A percentile compares a stretch with the other conserved stretches of the same genome.
These are phyloP conservation scores for Idris sp. DNA, from an alignment of 1,140 invertebrate species.

Conservation along the genomic window DNA sequence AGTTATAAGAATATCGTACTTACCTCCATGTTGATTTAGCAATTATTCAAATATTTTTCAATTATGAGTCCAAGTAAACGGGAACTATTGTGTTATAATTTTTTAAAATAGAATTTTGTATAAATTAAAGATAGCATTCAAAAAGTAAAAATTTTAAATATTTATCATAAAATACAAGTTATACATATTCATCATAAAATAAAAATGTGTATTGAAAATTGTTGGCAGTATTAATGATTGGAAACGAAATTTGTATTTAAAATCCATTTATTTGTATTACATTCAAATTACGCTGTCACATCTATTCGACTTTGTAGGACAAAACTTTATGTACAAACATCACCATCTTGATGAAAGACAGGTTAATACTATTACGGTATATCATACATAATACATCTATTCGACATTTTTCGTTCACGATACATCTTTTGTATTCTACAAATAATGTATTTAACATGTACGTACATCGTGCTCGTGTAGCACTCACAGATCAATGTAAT, in stretches of 20 bases:
- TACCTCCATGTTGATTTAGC: no score
- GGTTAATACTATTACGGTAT: slow-evolving; percentile 69
- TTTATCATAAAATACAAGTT: no score
- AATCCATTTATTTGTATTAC: slow-evolving; percentile 75
- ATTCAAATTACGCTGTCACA: slow-evolving; percentile 62
- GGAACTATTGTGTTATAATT: no score
- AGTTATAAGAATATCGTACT: no score
- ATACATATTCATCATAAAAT: no score
- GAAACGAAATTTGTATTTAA: slow-evolving; percentile 72
- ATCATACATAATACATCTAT: slow-evolving; percentile 65
- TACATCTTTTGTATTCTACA: slow-evolving; percentile 56
- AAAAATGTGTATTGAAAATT: no score
- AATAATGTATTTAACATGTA: slow-evolving; percentile 43
- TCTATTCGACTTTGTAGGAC: slow-evolving; percentile 64
- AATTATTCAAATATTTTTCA: no score
- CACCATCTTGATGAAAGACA: slow-evolving; percentile 56
- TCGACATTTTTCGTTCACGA: slow-evolving; percentile 47
- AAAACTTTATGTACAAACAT: slow-evolving; percentile 67
- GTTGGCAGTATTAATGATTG: no score
- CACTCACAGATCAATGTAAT: slow-evolving; percentile 39
- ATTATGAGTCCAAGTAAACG: no score
- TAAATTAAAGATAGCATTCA: no score
- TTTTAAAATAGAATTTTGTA: no score
- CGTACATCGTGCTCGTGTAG: slow-evolving; percentile 22
- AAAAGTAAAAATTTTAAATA: no score